Base-by-base conservation (phyloP, 2,888 invertebrate species). In the Napeogenes sylphis region DNA sequence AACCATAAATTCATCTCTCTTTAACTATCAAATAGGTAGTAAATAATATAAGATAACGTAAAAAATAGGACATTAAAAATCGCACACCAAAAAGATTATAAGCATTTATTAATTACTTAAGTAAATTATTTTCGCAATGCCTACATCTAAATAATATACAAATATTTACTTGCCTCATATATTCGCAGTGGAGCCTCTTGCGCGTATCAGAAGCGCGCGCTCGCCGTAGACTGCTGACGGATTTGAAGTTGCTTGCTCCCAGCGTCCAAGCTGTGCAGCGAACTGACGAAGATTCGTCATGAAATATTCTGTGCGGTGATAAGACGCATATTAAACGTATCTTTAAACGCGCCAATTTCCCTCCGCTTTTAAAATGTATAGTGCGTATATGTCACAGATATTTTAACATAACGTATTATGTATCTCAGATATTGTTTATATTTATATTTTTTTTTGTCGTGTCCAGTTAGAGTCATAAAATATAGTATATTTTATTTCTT, bases 141-240 rank as follows among this genome's bases (percentile, higher is more conserved):
- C 30, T 51, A 51, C 3, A 51, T 51, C 12, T 30, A 10, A 35
- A 51, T 30, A 51, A 51, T 51, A 30, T n/a, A 35, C 35, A 35
- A 21, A 51, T 2, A 5, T 47, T 21, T n/a, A 21, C 10, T 51
- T 51, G 10, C 21, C 51, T 30, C 30, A 12, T 8, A 30, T 5
- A 10, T n/a, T 4, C 5, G n/a, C 6, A 14, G 14, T 14, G n/a
- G 51, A 21, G 30, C 4, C 8, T 30, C 51, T 30, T 10, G 30
- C 51, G 51, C 51, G 51, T 51, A 30, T 51, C 30, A 51, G 21
- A 30, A 6, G n/a, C 51, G 51, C 51, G 51, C 51, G 51, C 51
- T 51, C 51, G 6, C 30, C 10, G 30, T 4, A 30, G 51, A 51
- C 51, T 51, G 51, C 30, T 12, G 8, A 51, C 51, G 30, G 51